Conservation (phyloP, 92 coral and sea anemone genomes). For the Actinernus sp. region DNA sequence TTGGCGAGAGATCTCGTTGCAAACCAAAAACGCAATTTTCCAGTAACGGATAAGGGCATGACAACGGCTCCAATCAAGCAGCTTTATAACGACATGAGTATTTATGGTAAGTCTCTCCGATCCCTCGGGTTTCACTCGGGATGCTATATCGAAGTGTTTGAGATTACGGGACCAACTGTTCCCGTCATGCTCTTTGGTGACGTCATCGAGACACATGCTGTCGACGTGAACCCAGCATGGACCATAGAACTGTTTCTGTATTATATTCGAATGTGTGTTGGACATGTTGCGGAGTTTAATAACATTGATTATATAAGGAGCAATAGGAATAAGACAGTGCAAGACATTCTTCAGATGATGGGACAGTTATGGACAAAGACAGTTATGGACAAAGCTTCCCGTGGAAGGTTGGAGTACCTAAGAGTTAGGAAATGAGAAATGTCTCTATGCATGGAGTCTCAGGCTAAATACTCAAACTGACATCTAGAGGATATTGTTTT, state of each 20-base stretch:
- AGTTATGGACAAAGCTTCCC: background rate
- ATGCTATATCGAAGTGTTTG: slow-evolving; percentile 59
- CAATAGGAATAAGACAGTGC: slow-evolving; percentile 21
- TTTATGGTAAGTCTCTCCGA: slow-evolving; percentile 47
- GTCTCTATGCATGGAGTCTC: background rate
- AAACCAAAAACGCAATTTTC: slow-evolving; percentile 63
- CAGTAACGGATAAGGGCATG: slow-evolving; percentile 38
- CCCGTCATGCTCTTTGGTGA: slow-evolving; percentile 66
- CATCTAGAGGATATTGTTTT: too few relatives aligned
- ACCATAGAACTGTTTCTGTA: slow-evolving; percentile 45
- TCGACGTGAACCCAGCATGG: slow-evolving; percentile 74
- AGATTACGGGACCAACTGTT: slow-evolving; percentile 65
- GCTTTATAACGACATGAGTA: slow-evolving; percentile 44
- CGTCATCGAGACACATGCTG: slow-evolving; percentile 44
- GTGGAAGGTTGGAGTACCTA: slow-evolving; percentile 43
- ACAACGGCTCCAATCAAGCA: slow-evolving; percentile 29
- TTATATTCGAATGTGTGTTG: slow-evolving; percentile 28
- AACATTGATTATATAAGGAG: slow-evolving; percentile 43
- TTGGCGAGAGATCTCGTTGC: slow-evolving; percentile 45
- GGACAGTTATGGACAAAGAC: slow-evolving; percentile 38
- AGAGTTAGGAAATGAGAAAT: slow-evolving; percentile 6
- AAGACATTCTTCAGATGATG: slow-evolving; percentile 52
- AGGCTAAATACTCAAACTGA: too few relatives aligned
- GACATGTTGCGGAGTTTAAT: slow-evolving; percentile 36
- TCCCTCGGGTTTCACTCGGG: slow-evolving; percentile 45